Evolutionary conservation across 1,140 invertebrate genomes (phyloP).

Genomic region (Diachasma alloeum): DNA sequence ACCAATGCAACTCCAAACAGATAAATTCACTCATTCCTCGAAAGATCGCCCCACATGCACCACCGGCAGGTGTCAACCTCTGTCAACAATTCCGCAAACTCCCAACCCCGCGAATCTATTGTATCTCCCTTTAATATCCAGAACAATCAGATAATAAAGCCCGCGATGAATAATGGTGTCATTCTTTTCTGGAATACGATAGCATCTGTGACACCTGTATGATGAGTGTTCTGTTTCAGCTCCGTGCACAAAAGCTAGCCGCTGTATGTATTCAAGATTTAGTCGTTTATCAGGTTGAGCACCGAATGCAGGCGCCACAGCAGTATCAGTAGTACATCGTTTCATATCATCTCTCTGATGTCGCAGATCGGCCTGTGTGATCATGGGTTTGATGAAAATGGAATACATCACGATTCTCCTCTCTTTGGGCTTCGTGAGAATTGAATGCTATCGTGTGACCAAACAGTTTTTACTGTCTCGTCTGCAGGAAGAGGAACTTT

Average conservation of each 20-base stretch:
- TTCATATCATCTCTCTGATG: neutral
- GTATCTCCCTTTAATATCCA: neutral
- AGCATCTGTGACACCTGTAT: constrained; percentile 12
- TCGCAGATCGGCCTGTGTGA: neutral
- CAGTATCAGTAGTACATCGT: constrained; percentile 10
- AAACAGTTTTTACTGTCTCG: too few relatives aligned
- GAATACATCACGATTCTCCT: neutral
- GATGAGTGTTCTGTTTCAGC: constrained; percentile 11
- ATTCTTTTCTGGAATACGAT: constrained; percentile 23
- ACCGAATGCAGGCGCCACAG: neutral
- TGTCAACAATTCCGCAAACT: neutral
- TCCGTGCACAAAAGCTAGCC: neutral
- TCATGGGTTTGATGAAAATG: neutral
- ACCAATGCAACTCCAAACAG: too few relatives aligned
- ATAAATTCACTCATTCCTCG: neutral
- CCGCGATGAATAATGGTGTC: constrained; percentile 27
- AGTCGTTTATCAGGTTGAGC: constrained; percentile 24
- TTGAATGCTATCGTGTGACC: neutral
- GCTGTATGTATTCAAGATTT: neutral
- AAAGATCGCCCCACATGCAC: neutral
- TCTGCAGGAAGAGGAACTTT: too few relatives aligned
- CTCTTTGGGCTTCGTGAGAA: neutral
- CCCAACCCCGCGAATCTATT: neutral
- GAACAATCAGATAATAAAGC: constrained; percentile 24
- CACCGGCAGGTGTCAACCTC: neutral